These are phyloP conservation scores for Pseudopleuronectes americanus DNA, from an alignment of 2,797 vertebrate genomes.

Conservation along the genomic window DNA sequence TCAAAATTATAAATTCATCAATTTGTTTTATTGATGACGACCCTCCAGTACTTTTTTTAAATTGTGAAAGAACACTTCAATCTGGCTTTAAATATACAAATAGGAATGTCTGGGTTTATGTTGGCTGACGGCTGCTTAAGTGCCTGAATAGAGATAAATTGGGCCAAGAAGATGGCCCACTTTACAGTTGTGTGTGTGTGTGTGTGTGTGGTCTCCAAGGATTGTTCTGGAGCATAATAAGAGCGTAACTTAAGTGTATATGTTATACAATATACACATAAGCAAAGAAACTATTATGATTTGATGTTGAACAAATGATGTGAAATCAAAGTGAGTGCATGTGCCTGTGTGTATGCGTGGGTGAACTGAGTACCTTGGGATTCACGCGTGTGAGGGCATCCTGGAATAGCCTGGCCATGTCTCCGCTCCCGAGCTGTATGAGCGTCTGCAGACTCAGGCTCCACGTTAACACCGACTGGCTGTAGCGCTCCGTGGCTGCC, in stretches of 20 bases:
- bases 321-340: no score
- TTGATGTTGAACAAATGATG: no score
- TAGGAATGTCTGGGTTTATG: not conserved
- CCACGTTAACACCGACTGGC: constrained; percentile 86
- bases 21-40: not conserved
- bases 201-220: no score
- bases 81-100: not conserved
- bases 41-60: not conserved
- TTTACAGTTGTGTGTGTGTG: constrained; percentile 30
- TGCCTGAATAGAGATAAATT: constrained; percentile 53
- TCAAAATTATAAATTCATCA: not conserved
- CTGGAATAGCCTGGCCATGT: constrained; percentile 82
- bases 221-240: no score
- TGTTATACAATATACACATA: no score
- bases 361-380: constrained; percentile 83
- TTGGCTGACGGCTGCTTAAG: not conserved
- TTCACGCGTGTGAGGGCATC: constrained; percentile 85
- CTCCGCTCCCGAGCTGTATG: constrained; percentile 76
- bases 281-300: no score
- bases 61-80: not conserved
- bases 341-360: not conserved
- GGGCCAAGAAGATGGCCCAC: constrained; percentile 76
- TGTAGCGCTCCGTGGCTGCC: constrained; percentile 80
- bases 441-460: constrained; percentile 85
- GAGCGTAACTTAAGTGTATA: no score